phyloP scores from a whole-genome alignment of 53 echinoderm and acorn worm species.

The Holothuria scabra region DNA sequence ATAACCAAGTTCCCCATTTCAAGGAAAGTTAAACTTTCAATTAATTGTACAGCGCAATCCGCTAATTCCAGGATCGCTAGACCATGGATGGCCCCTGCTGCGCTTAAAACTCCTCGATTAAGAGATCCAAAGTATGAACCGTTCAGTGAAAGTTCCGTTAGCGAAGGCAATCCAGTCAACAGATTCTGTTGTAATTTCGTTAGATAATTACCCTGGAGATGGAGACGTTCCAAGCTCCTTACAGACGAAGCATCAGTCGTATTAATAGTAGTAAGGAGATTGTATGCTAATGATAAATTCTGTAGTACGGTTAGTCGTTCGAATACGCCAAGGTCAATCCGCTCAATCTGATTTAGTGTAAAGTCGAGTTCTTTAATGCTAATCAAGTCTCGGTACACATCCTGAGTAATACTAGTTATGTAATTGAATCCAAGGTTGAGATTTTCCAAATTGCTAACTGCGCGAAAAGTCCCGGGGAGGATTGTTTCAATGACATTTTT shows the following conservation, averaged over 20 bases:
- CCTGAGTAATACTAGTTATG: not conserved
- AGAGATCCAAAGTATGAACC: not conserved
- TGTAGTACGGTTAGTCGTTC: constrained; percentile 2
- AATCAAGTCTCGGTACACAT: constrained; percentile 14
- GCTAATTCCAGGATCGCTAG: not conserved
- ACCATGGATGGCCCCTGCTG: not conserved
- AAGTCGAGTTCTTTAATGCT: constrained; percentile 11
- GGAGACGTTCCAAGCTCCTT: not conserved
- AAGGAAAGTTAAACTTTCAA: not conserved
- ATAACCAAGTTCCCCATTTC: not conserved
- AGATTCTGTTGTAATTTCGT: not conserved
- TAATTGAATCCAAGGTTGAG: constrained; percentile 35
- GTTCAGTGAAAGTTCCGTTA: not conserved
- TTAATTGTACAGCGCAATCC: not conserved
- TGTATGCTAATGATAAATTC: constrained; percentile 18
- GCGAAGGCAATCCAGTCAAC: constrained; percentile 14
- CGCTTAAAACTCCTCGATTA: not conserved
- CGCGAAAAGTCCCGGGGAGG: constrained; percentile 18
- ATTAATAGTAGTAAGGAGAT: not conserved
- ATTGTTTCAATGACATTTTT: constrained; percentile 32
- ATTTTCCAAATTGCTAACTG: not conserved
- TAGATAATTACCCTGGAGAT: constrained; percentile 20
- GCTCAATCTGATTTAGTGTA: constrained; percentile 19
- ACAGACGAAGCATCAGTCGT: not conserved
- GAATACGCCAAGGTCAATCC: constrained; percentile 3